Evolutionary conservation across 1,140 invertebrate species (phyloP), one percentile per base, ranked within the genome.

Genomic region (Drosophila pectinifera): DNA sequence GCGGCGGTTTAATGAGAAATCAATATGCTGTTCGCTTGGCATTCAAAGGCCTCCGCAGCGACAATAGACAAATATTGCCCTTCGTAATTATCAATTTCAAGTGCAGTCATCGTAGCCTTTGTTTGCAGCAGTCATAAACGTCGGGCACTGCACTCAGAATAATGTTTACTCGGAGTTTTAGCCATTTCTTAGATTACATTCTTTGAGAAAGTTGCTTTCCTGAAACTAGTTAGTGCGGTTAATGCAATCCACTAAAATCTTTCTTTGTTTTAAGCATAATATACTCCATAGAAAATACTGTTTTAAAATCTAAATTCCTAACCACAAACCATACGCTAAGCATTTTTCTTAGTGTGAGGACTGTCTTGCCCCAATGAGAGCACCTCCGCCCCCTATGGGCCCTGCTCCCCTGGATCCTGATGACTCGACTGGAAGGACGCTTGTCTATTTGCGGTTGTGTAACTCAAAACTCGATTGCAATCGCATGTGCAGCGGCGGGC

Each of bases 41-140:
- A 48, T 45, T 54, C 56, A 43, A 41, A 26, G 16, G 22, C 20
- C 34, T 53, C n/a, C 8, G 28, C 31, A 46, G 41, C 34, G 42
- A 65, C 46, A 78, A 59, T 63, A 34, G 57, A 48, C 75, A 77
- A 86, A 89, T 88, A 82, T 82, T 83, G 55, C 73, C 43, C 63
- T 65, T 73, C 70, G 58, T 80, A 79, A 83, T 88, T 89, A 86
- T 86, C 76, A 83, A 79, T 89, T 88, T 88, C 83, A 68, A 83
- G 84, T 86, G 83, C 83, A 86, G 77, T 55, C 73, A 77, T 84
- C 63, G 73, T 65, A 73, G 69, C 82, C 81, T 79, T 86, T 86
- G 75, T 83, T 86, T 86, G 83, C 80, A 62, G 79, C 75, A 88
- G 76, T 88, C 79, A 86, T 86, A 88, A 83, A 79, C 62, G 75